Conservation (phyloP, 2,797 vertebrate genomes). For the Eospalax fontanierii region DNA sequence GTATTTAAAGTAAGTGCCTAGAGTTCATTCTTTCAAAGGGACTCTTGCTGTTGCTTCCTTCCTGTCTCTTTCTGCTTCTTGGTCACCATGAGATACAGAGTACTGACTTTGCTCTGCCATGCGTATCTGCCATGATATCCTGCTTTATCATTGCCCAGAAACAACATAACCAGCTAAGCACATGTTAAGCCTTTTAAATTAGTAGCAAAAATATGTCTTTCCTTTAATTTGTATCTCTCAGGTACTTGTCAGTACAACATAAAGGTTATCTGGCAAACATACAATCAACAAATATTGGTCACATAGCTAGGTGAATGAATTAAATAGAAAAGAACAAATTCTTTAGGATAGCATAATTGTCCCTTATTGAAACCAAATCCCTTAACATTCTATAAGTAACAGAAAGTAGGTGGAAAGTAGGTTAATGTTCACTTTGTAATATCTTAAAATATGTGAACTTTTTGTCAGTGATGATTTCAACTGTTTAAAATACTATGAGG, state of each 20-base stretch:
- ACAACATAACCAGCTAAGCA: background rate
- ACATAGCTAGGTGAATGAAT: conserved; percentile 4
- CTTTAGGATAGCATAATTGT: background rate
- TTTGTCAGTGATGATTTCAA: background rate
- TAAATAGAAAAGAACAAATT: conserved; percentile 19
- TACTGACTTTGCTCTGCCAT: background rate
- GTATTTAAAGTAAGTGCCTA: background rate
- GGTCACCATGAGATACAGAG: background rate
- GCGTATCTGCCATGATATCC: background rate
- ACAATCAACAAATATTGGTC: background rate
- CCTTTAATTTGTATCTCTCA: background rate
- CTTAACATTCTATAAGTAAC: background rate
- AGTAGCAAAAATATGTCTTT: background rate
- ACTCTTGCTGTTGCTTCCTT: background rate
- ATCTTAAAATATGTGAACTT: conserved; percentile 29
- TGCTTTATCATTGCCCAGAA: background rate
- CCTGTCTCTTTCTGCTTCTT: background rate
- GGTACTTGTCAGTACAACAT: background rate
- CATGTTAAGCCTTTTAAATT: background rate
- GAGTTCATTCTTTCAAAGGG: background rate
- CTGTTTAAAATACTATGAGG: background rate
- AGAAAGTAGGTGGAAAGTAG: conserved; percentile 43
- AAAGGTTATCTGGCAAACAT: background rate
- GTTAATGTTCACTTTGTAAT: background rate
- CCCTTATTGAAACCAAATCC: conserved; percentile 62